Evolutionary conservation across 2,113 vertebrate species (phyloP).

Genomic region (Cebus imitator): DNA sequence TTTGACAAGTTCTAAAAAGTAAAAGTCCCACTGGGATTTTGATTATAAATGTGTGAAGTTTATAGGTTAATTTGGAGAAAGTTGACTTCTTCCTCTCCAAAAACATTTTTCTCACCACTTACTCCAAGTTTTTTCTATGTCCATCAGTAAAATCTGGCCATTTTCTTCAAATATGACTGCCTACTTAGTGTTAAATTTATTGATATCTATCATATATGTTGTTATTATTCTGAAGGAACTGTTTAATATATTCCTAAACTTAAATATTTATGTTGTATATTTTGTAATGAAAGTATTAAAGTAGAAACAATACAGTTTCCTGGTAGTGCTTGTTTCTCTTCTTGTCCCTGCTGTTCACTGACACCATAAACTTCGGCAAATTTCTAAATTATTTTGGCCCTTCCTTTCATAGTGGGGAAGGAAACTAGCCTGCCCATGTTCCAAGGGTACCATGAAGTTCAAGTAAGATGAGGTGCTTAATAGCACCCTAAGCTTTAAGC

Average conservation of each 20-base stretch:
- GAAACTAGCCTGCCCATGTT: not conserved
- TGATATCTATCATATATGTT: not conserved
- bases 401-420: not conserved
- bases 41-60: slow-evolving; percentile 48
- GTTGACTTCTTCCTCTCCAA: not conserved
- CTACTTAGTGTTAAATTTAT: not conserved
- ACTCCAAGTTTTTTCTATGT: not conserved
- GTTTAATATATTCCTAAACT: not conserved
- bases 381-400: not conserved
- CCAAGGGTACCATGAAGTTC: not conserved
- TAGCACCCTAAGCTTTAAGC: not conserved
- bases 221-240: not conserved
- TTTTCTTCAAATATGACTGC: not conserved
- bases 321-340: not conserved
- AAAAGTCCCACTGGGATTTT: not conserved
- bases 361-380: not conserved
- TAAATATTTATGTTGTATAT: not conserved
- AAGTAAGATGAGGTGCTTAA: not conserved
- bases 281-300: not conserved
- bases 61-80: slow-evolving; percentile 13
- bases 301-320: not conserved
- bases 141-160: not conserved
- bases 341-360: not conserved
- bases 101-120: not conserved
- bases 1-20: slow-evolving; percentile 16